Base-by-base conservation (phyloP, 2,113 vertebrate genomes). In the Xyliphius kryptos region DNA sequence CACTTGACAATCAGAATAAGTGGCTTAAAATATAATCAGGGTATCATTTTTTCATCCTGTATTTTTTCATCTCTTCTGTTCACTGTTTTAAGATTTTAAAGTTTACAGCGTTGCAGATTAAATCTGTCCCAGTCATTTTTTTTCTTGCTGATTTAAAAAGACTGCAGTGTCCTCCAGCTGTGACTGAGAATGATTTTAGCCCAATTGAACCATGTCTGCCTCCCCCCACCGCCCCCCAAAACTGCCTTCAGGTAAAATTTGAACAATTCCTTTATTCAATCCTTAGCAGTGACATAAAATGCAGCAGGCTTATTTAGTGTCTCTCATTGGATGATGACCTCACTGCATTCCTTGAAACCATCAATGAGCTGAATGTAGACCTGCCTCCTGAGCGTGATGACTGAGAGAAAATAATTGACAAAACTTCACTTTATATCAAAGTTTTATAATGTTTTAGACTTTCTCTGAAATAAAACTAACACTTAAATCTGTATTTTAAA, bases 281-380 rank as follows among this genome's bases (percentile, higher is more conserved):
- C n/a, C n/a, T n/a, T n/a, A n/a, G n/a, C n/a, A n/a, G n/a, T n/a
- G n/a, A n/a, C n/a, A n/a, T n/a, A n/a, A n/a, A n/a, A n/a, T n/a
- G n/a, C n/a, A n/a, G n/a, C n/a, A n/a, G n/a, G n/a, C n/a, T n/a
- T n/a, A n/a, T n/a, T 10, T 40, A 5, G 19, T 0, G 14, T 41
- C 3, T 4, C 54, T 15, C 46, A 56, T 72, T 54, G 67, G 9
- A 17, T 43, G 56, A 66, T 21, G 74, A 76, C 46, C 20, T 72
- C 53, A 51, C 70, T 20, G 67, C 64, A 1, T 78, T 78, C 61
- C 58, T 78, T 21, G 56, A 72, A 66, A 72, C 69, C 0, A 54
- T 78, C 49, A 22, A 15, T 43, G 69, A 74, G 48, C 61, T 78
- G 47, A 74, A 55, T 5, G 61, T 78, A 5, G 72, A 74, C 6